These are phyloP conservation scores for Galago senegalensis DNA, from an alignment of 2,797 vertebrate genomes.

Conservation along the genomic window DNA sequence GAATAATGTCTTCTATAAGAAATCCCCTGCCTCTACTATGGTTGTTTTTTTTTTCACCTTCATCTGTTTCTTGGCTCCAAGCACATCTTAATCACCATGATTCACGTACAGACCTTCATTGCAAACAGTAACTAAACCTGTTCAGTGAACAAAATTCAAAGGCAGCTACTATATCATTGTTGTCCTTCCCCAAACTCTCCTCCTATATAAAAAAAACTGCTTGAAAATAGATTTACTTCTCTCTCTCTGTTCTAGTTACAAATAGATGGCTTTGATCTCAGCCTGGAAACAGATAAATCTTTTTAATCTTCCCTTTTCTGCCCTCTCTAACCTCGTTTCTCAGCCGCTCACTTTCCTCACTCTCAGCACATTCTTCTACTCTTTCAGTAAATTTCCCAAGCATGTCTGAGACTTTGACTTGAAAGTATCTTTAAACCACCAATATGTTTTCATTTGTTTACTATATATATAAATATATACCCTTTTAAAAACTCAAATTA, in stretches of 20 bases:
- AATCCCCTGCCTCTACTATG: neutral
- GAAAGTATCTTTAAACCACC: neutral
- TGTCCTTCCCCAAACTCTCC: conserved; percentile 26
- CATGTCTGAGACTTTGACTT: neutral
- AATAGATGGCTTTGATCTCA: conserved; percentile 27
- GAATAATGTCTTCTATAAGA: neutral
- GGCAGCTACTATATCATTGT: neutral
- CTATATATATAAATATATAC: neutral
- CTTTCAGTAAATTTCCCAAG: neutral
- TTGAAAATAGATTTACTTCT: conserved; percentile 36
- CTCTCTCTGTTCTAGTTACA: neutral
- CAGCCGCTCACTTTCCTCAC: neutral
- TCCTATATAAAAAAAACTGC: neutral
- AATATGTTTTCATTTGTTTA: neutral
- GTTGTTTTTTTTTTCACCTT: neutral
- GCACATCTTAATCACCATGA: neutral
- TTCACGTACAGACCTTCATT: neutral
- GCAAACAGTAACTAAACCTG: conserved; percentile 46
- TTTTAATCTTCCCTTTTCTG: neutral
- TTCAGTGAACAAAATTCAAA: conserved; percentile 31
- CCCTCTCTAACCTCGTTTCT: neutral
- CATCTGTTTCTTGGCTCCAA: conserved; percentile 5
- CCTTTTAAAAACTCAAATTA: conserved; percentile 12
- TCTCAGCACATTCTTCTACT: neutral
- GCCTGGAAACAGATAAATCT: neutral